phyloP scores from a whole-genome alignment of 2,113 vertebrate genomes.

The Onychostoma macrolepis region DNA sequence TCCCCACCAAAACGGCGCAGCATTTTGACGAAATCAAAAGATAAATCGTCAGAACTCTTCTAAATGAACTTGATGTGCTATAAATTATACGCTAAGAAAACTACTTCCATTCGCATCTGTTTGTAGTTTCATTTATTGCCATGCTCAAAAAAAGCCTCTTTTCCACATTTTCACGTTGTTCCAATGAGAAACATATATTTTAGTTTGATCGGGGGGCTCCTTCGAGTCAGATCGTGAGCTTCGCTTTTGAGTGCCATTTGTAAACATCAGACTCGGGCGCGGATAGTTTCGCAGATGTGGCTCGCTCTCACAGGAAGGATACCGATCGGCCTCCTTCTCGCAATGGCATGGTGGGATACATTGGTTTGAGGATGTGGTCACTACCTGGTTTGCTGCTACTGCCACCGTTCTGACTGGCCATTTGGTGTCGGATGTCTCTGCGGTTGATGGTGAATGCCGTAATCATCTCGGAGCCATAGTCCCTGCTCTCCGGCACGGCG shows the following conservation, averaged over 20 bases:
- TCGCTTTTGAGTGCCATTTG: conserved; percentile 68
- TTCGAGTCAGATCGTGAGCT: neutral
- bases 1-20: conserved; percentile 58
- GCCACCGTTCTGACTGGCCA: conserved; percentile 76
- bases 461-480: conserved; percentile 77
- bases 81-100: conserved; percentile 58
- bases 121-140: conserved; percentile 82
- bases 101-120: conserved; percentile 35
- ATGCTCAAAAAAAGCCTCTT: conserved; percentile 67
- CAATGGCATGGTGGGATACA: conserved; percentile 61
- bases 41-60: conserved; percentile 43
- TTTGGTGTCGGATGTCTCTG: conserved; percentile 77
- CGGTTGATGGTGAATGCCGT: conserved; percentile 75
- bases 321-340: conserved; percentile 59
- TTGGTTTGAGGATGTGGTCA: conserved; percentile 66
- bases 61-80: conserved; percentile 59
- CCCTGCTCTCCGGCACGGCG: conserved; percentile 74
- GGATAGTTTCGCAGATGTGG: conserved; percentile 31
- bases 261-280: conserved; percentile 81
- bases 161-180: conserved; percentile 47
- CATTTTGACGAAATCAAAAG: conserved; percentile 44
- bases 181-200: conserved; percentile 44
- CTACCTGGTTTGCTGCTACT: conserved; percentile 74
- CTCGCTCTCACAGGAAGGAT: conserved; percentile 54
- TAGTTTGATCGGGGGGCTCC: conserved; percentile 38